These are phyloP conservation scores for Trachymyrmex septentrionalis DNA, from an alignment of 1,140 invertebrate species.

Conservation along the genomic window DNA sequence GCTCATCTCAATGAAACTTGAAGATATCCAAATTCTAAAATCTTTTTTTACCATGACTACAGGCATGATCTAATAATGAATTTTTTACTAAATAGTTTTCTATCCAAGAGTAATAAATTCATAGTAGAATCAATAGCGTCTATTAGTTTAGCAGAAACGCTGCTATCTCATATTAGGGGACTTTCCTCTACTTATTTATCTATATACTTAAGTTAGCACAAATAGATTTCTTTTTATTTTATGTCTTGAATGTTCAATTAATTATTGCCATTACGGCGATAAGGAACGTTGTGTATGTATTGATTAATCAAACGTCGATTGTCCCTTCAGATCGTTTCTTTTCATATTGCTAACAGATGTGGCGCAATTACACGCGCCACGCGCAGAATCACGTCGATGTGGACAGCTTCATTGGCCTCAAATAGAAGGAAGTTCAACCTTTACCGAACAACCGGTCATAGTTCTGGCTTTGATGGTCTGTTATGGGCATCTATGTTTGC, in stretches of 20 bases:
- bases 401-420: background rate
- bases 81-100: too few relatives aligned
- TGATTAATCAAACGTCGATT: background rate
- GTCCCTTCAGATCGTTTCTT: background rate
- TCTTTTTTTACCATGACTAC: too few relatives aligned
- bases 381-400: slow-evolving; percentile 26
- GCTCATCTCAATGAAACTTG: too few relatives aligned
- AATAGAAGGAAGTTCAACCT: slow-evolving; percentile 38
- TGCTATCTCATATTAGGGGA: too few relatives aligned
- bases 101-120: too few relatives aligned
- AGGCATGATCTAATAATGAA: too few relatives aligned
- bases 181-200: too few relatives aligned
- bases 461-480: slow-evolving; percentile 49
- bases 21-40: too few relatives aligned
- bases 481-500: slow-evolving; percentile 10
- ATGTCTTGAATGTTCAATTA: background rate
- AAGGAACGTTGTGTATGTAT: background rate
- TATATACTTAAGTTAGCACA: too few relatives aligned
- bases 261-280: background rate
- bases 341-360: slow-evolving; percentile 7
- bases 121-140: too few relatives aligned
- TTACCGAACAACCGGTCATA: slow-evolving; percentile 28
- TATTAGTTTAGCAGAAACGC: too few relatives aligned
- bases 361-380: slow-evolving; percentile 12
- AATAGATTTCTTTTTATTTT: too few relatives aligned